Percentiles rank a stretch among this genome's conserved stretches.
Conservation (phyloP, 2,888 invertebrate species). For the Amblyjoppa fuscipennis region DNA sequence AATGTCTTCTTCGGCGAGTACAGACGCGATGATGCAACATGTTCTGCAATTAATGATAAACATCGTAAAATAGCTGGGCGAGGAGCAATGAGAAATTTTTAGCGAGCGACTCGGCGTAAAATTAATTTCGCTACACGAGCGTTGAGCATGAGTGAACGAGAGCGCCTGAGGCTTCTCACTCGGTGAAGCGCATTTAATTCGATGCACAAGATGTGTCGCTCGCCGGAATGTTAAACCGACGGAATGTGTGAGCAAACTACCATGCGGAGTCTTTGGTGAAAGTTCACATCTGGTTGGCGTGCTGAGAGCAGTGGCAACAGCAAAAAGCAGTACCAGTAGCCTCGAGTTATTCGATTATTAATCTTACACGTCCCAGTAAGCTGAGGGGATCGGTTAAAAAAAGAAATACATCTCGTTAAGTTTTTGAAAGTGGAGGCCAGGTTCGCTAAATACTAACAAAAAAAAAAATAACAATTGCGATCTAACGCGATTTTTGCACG, state of each 20-base stretch:
- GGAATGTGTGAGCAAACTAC: slow-evolving; percentile 68
- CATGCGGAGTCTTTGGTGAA: slow-evolving; percentile 72
- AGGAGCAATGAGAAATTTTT: neutral
- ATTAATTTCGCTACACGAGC: slow-evolving; percentile 29
- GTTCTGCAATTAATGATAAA: slow-evolving; percentile 86
- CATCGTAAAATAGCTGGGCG: slow-evolving; percentile 22
- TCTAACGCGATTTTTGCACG: neutral
- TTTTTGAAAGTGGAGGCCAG: neutral
- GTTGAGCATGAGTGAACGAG: slow-evolving; percentile 3
- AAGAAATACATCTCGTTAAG: neutral
- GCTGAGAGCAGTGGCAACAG: slow-evolving; percentile 36
- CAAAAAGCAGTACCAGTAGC: slow-evolving; percentile 29
- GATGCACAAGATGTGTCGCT: slow-evolving; percentile 56
- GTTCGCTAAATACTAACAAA: too few species aligned
- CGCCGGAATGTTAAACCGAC: slow-evolving; percentile 50
- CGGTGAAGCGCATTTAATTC: slow-evolving; percentile 31
- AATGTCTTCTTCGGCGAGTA: slow-evolving; percentile 87
- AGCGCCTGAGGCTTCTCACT: neutral
- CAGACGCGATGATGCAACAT: slow-evolving; percentile 86
- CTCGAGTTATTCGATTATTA: slow-evolving; percentile 20
- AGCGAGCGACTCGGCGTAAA: slow-evolving; percentile 10
- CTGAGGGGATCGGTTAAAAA: too few species aligned
- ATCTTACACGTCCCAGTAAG: neutral
- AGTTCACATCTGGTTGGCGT: slow-evolving; percentile 74
- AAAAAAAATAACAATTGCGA: neutral